Conservation (phyloP, 2,113 vertebrate species). For the Scomber colias region DNA sequence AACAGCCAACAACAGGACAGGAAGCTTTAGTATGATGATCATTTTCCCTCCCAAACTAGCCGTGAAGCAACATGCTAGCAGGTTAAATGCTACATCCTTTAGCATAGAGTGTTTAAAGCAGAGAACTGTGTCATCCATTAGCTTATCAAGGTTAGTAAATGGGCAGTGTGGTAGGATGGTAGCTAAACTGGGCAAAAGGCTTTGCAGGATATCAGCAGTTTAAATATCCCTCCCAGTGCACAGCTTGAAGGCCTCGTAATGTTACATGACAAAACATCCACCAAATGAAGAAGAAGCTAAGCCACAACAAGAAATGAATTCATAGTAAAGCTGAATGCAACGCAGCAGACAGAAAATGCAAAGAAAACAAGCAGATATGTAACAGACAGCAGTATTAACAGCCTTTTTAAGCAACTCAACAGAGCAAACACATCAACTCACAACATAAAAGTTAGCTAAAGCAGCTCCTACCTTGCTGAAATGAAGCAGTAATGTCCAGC, state of each 20-base stretch:
- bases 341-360: neutral
- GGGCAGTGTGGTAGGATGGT: no score
- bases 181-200: neutral
- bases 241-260: no score
- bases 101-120: no score
- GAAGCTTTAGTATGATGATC: no score
- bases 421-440: neutral
- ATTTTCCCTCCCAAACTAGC: neutral
- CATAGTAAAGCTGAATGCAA: neutral
- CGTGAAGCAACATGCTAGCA: neutral
- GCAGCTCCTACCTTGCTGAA: conserved; percentile 2
- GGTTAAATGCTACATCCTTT: neutral
- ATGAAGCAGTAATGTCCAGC: neutral
- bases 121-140: neutral
- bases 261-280: no score
- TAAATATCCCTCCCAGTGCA: neutral
- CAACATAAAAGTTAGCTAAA: neutral
- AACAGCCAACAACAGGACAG: neutral
- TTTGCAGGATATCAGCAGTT: neutral
- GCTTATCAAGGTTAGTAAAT: neutral
- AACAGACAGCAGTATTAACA: neutral
- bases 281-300: no score
- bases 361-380: neutral
- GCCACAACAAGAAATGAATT: no score
- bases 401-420: neutral